Base-by-base conservation (phyloP, 1,140 invertebrate genomes). In the Magallana angulata region DNA sequence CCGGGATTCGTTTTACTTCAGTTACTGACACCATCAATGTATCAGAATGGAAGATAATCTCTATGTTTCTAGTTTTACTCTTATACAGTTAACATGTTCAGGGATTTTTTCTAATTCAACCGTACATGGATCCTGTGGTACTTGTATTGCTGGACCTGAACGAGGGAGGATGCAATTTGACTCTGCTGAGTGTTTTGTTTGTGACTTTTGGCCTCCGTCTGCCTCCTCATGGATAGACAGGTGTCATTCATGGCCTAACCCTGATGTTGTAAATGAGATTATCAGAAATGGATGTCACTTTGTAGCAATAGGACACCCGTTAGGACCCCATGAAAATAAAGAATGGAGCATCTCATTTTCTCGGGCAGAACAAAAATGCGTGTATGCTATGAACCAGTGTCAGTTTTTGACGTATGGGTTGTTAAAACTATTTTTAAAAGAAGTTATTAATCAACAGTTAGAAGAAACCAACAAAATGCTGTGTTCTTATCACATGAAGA, bases 401-500 rank as follows among this genome's bases (percentile, higher is more conserved):
- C 60, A 64, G 14, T 64, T 64, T 18, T 16, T 64, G 18, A 64
- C 60, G 14, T 64, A 64, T 16, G 60, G 60, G 1, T 18, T 64
- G 14, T 18, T 64, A n/a, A 64, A 64, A 64, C 18, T 64, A 0
- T 16, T 64, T 0, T 6, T 64, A 16, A 64, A 16, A 18, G 60
- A 64, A 64, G 18, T 64, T n/a, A 64, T 16, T 64, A 64, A 18
- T 18, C 16, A 64, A 16, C 7, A 18, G 18, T 7, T 64, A 64
- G 60, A 18, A n/a, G 56, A 18, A 7, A 8, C 12, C 7, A 24
- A 57, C 12, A 57, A 58, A 57, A 11, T 83, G 9, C 18, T 80
- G 82, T 57, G 82, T 83, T 83, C 82, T 11, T 83, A 83, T 57
- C 57, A 57, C 82, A 83, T 83, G 82, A 83, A 83, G n/a, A 83